Conservation (phyloP, 2,888 invertebrate species). For the Temnothorax unifasciatus region DNA sequence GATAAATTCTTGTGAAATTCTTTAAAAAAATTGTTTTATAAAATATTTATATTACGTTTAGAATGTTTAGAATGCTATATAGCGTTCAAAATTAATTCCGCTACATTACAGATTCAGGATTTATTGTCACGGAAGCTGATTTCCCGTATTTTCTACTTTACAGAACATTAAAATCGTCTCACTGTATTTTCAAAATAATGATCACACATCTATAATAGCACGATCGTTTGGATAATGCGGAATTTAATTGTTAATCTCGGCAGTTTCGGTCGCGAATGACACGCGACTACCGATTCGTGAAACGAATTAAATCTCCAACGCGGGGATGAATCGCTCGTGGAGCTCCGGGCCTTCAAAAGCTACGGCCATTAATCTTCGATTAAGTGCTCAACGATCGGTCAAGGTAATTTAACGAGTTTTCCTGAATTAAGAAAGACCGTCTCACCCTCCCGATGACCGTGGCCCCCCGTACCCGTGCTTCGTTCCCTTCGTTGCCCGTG, state of each 20-base stretch:
- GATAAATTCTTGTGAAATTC: neutral
- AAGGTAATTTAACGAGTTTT: slow-evolving; percentile 85
- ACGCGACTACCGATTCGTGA: neutral
- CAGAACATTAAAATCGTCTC: neutral
- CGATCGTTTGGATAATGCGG: neutral
- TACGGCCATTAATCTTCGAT: slow-evolving; percentile 85
- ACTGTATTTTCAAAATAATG: neutral
- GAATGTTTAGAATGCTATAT: neutral
- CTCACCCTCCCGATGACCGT: slow-evolving; percentile 58
- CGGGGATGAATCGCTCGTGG: neutral
- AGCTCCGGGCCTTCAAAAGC: slow-evolving; percentile 33
- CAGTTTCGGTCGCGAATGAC: slow-evolving; percentile 3
- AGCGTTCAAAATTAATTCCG: neutral
- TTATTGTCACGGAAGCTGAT: neutral
- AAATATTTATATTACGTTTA: neutral
- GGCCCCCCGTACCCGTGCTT: slow-evolving; percentile 25
- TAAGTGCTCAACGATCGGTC: slow-evolving; percentile 84
- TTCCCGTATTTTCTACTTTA: neutral
- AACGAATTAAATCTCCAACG: neutral
- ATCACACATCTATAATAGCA: neutral
- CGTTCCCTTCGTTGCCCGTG: slow-evolving; percentile 51
- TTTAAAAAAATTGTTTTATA: neutral
- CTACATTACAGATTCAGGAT: neutral
- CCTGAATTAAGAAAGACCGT: slow-evolving; percentile 83
- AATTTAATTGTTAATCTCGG: neutral